A percentile compares a stretch with the other conserved stretches of the same genome.
phyloP scores from a whole-genome alignment of 2,797 vertebrate species.

The Morus bassanus region DNA sequence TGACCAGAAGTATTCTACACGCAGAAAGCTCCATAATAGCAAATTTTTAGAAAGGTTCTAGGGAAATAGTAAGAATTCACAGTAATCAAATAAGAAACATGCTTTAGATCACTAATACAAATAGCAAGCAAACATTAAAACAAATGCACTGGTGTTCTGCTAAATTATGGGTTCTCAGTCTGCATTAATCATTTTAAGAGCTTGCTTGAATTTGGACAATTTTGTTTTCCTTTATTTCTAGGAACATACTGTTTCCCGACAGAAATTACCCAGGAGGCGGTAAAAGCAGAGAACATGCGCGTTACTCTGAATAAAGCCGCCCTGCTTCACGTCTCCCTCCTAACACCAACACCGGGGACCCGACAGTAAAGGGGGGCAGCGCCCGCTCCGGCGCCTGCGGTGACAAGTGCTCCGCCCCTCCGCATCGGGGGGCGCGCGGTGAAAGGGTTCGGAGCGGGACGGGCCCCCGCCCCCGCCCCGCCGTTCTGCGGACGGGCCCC shows the following conservation, averaged over 20 bases:
- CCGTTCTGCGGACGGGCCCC: too few relatives aligned
- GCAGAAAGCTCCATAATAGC: fast-evolving
- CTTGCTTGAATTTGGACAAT: background rate
- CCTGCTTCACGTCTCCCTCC: background rate
- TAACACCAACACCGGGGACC: too few relatives aligned
- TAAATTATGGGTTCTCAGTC: background rate
- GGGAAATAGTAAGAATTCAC: background rate
- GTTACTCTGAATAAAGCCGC: too few relatives aligned
- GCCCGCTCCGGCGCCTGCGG: too few relatives aligned
- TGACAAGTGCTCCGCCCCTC: too few relatives aligned
- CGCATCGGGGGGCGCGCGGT: too few relatives aligned
- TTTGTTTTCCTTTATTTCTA: background rate
- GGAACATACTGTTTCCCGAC: background rate
- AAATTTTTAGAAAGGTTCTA: background rate
- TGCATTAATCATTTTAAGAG: background rate
- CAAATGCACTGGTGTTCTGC: background rate
- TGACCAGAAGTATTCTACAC: background rate
- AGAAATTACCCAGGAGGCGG: background rate
- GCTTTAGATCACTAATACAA: background rate
- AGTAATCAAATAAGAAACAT: background rate
- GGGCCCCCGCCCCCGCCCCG: too few relatives aligned
- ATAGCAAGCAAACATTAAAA: background rate
- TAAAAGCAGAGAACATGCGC: fast-evolving
- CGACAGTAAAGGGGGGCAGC: too few relatives aligned
- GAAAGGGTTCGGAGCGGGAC: too few relatives aligned